Base-by-base conservation (phyloP, 2,113 vertebrate species). In the Rafetus swinhoei region DNA sequence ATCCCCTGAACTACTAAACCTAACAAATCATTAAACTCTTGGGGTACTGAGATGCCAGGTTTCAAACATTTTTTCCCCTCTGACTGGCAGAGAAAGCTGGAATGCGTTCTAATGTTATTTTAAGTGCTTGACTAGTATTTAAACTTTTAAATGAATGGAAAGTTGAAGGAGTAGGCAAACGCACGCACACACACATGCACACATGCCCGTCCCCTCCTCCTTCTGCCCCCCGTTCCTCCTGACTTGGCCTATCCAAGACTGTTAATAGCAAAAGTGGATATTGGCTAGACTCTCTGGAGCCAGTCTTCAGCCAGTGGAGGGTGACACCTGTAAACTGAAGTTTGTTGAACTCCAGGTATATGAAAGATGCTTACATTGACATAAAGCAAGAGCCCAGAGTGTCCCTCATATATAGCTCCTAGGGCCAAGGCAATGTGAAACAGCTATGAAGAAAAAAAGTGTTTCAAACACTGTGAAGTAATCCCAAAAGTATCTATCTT, bases 1-100 rank as follows among this genome's bases (percentile, higher is more conserved):
- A 98, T 98, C 96, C 94, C 97, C 95, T 97, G 97, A 98, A 97
- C 96, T 86, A 92, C 97, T 95, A 97, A 98, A 97, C 95, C 97
- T 97, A 98, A 98, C 97, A 98, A 97, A 98, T 98, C 95, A 96
- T 97, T 97, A 98, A 98, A 94, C 95, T 95, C 96, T 97, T 89
- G 83, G 97, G 97, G 95, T 95, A 97, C 97, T 97, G 97, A 97
- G 97, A 97, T 95, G 93, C 96, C 92, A 81, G 93, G 93, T 94
- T 98, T 98, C 92, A 89, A 94, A 82, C 93, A 94, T 95, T 92
- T 93, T 86, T 92, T 80, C 77, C 84, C 85, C 89, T 97, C 94
- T 98, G 96, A 98, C 97, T 97, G 97, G 94, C 97, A 97, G 95
- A 95, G 92, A 97, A 98, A 97, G 97, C 97, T 97, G 97, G 97